Percentiles rank a stretch among this genome's conserved stretches.
Evolutionary conservation across 35 echinoderm and acorn worm genomes (phyloP).

Genomic region (Hemicentrotus pulcherrimus): DNA sequence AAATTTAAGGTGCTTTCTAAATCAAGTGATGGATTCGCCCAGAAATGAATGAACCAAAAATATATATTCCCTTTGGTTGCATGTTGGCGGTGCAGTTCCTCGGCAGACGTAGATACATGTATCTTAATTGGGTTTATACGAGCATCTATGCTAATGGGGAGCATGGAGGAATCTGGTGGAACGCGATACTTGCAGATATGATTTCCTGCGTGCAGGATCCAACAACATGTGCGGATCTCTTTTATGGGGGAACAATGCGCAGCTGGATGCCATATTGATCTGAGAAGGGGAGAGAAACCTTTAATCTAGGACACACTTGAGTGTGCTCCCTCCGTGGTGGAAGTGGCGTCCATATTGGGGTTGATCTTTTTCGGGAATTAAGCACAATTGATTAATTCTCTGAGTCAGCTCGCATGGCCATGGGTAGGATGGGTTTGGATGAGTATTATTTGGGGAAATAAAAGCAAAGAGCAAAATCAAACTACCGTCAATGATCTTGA

Average conservation of each 20-base stretch:
- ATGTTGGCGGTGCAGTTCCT: background rate
- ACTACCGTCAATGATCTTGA: too few relatives aligned
- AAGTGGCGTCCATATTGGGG: background rate
- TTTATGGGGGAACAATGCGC: background rate
- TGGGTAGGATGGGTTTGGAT: background rate
- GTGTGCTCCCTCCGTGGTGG: background rate
- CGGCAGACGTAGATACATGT: background rate
- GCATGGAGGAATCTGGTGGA: background rate
- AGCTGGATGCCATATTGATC: background rate
- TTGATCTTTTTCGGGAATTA: background rate
- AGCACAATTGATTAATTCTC: background rate
- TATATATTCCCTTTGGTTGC: background rate
- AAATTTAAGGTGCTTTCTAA: background rate
- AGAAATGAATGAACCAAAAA: background rate
- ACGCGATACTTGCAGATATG: background rate
- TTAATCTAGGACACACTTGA: conserved; percentile 1
- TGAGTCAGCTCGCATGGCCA: background rate
- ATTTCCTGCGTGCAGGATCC: background rate
- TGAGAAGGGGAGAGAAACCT: background rate
- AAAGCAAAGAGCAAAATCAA: background rate
- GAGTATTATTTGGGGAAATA: background rate
- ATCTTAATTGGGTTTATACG: background rate
- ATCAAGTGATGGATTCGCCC: background rate
- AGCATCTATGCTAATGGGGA: background rate
- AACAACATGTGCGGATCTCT: background rate